Conservation (phyloP, 2,113 vertebrate genomes). For the Menura novaehollandiae region DNA sequence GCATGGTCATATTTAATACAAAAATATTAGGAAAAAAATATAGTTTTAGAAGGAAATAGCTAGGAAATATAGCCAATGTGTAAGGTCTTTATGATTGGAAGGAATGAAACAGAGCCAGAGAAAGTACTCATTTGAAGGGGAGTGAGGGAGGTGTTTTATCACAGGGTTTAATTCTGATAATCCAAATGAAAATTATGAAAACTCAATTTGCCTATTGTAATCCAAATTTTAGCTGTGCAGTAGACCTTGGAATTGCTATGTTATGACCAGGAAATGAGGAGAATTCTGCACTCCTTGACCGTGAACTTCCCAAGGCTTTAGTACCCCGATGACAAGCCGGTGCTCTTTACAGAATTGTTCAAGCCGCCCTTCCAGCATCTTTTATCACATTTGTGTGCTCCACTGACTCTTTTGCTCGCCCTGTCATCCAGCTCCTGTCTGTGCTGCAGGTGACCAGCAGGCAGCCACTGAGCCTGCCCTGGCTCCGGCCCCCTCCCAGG, state of each 20-base stretch:
- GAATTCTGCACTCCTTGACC: background rate
- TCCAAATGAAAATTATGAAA: background rate
- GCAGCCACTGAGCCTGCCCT: background rate
- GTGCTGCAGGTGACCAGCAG: background rate
- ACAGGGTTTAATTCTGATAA: background rate
- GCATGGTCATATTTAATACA: background rate
- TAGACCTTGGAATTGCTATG: background rate
- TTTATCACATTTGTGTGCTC: background rate
- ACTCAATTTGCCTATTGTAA: background rate
- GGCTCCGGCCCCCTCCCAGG: background rate
- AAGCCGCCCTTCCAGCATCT: background rate
- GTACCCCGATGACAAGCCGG: accelerated
- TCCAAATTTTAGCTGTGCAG: background rate
- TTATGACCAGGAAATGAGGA: background rate
- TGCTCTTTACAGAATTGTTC: background rate
- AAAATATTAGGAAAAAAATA: background rate
- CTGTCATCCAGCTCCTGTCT: background rate
- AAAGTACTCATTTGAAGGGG: background rate
- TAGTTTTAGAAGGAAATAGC: background rate
- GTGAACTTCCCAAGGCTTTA: background rate
- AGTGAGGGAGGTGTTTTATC: background rate
- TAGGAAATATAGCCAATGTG: background rate
- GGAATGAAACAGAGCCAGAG: background rate
- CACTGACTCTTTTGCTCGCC: background rate
- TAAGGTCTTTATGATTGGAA: background rate